Evolutionary conservation across 2,113 vertebrate genomes (phyloP).

Genomic region (Atherinomorus stipes): DNA sequence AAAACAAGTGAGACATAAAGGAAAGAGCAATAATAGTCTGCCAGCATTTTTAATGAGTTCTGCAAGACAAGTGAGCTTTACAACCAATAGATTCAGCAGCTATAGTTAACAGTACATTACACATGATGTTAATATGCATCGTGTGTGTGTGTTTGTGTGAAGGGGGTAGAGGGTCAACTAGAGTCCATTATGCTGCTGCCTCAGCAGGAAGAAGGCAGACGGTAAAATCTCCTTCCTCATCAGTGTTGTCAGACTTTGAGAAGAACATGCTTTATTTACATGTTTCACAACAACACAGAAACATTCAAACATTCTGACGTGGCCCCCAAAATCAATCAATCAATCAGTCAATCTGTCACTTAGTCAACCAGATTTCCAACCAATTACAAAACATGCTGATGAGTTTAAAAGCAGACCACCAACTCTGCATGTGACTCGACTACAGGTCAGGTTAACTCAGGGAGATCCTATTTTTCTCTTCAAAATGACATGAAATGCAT

Average conservation of each 20-base stretch:
- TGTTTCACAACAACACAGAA: conserved; percentile 18
- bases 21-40: no score
- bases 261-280: neutral
- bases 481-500: no score
- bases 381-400: neutral
- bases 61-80: neutral
- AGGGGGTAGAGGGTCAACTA: neutral
- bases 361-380: neutral
- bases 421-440: neutral
- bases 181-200: conserved; percentile 10
- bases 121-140: conserved; percentile 4
- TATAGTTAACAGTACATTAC: neutral
- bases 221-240: conserved; percentile 30
- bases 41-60: neutral
- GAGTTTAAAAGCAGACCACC: conserved; percentile 1
- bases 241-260: conserved; percentile 3
- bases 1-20: no score
- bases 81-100: neutral
- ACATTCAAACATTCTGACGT: conserved; percentile 15
- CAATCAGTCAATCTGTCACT: conserved; percentile 10
- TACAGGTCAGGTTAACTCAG: neutral
- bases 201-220: neutral
- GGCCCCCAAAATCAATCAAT: neutral
- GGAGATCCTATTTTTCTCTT: neutral
- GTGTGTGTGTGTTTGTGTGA: neutral